Evolutionary conservation across 2,888 invertebrate genomes (phyloP), one percentile per base, ranked within the genome.

Genomic region (Orthosia gothica): DNA sequence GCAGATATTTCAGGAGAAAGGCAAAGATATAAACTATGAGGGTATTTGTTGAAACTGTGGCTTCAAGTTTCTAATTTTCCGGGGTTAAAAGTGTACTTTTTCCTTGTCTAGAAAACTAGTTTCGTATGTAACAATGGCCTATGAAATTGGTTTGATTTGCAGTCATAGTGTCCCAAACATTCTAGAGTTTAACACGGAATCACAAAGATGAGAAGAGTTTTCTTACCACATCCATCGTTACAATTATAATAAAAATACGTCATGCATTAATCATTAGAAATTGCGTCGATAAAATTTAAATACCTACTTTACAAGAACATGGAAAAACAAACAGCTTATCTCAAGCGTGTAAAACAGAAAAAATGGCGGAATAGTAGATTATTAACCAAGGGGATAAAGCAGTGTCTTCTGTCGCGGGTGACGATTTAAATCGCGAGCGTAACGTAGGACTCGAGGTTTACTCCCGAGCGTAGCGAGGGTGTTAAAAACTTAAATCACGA

Each of bases 321-420:
- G 7, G n/a, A 47, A 52, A 47, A 23, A 18, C 16, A 47, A 65
- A 50, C 23, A 7, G 20, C 18, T 65, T 20, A 55, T 23, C 23
- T 55, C n/a, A 45, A 64, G 75, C 49, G 50, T 26, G 18, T 52
- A 40, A 52, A 65, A 57, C 2, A 13, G 11, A 74, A 63, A 75
- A 81, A 52, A 66, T 50, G 4, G 11, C 40, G n/a, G n/a, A n/a
- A n/a, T n/a, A n/a, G n/a, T n/a, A n/a, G n/a, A n/a, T n/a, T n/a
- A n/a, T n/a, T n/a, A n/a, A n/a, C n/a, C n/a, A n/a, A n/a, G n/a
- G n/a, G n/a, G n/a, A n/a, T n/a, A n/a, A n/a, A n/a, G n/a, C n/a
- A n/a, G n/a, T n/a, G n/a, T n/a, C n/a, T n/a, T n/a, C n/a, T n/a
- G n/a, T n/a, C n/a, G n/a, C n/a, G n/a, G n/a, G n/a, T n/a, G n/a